Evolutionary conservation across 2,113 vertebrate genomes (phyloP).

Genomic region (Puntigrus tetrazona): DNA sequence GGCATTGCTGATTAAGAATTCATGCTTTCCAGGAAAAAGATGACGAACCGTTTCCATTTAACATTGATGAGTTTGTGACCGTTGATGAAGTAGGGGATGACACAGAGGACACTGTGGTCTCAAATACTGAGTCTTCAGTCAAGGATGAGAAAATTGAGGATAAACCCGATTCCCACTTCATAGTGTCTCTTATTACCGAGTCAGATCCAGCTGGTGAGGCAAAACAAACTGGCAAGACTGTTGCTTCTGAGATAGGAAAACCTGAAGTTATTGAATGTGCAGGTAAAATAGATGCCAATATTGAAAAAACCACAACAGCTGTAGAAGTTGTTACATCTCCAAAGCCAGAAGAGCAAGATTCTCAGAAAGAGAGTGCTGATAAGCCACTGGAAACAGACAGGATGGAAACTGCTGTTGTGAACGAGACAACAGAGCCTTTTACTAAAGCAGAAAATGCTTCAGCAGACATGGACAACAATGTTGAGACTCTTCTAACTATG

Average conservation of each 20-base stretch:
- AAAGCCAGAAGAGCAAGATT: conserved; percentile 38
- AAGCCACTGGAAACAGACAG: neutral
- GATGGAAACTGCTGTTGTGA: neutral
- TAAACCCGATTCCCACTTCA: neutral
- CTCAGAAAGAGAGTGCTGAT: conserved; percentile 1
- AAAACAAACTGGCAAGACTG: conserved; percentile 18
- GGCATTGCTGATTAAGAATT: neutral
- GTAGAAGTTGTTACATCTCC: neutral
- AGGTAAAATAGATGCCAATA: neutral
- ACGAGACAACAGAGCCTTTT: neutral
- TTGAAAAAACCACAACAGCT: conserved; percentile 1
- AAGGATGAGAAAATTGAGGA: conserved; percentile 65
- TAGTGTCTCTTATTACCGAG: neutral
- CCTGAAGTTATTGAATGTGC: neutral
- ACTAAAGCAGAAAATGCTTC: neutral
- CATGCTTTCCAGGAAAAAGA: conserved; percentile 42
- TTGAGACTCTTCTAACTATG: neutral
- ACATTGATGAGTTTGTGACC: conserved; percentile 87
- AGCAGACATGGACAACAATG: neutral
- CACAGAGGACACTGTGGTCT: neutral
- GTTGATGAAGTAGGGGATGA: conserved; percentile 87
- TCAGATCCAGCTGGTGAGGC: neutral
- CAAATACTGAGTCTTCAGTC: conserved; percentile 41
- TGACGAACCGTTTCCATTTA: conserved; percentile 63
- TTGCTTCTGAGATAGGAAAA: conserved; percentile 36